A percentile compares a stretch with the other conserved stretches of the same genome.
Conservation (phyloP, 1,140 invertebrate species). For the Plectus sambesii region DNA sequence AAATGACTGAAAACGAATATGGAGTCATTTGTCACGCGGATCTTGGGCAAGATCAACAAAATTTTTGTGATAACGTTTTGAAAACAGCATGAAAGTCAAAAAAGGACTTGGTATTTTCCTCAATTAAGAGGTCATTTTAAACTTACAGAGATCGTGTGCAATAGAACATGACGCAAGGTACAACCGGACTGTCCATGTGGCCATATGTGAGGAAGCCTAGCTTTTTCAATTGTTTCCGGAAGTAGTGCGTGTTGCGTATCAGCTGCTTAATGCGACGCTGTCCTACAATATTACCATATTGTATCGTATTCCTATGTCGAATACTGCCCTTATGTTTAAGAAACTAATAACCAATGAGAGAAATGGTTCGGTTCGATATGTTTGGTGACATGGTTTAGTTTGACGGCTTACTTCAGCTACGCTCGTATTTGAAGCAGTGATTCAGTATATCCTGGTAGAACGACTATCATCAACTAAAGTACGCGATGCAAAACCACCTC, state of each 20-base stretch:
- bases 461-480: not conserved
- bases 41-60: conserved; percentile 10
- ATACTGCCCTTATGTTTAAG: no score
- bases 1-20: no score
- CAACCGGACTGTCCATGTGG: conserved; percentile 84
- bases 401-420: no score
- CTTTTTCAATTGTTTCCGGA: conserved; percentile 21
- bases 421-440: no score
- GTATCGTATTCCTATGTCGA: no score
- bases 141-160: conserved; percentile 79
- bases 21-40: not conserved
- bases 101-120: no score
- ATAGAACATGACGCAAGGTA: conserved; percentile 81
- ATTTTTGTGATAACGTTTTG: not conserved
- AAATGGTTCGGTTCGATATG: no score
- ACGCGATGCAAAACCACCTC: not conserved
- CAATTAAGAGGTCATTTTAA: no score
- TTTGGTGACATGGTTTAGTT: no score
- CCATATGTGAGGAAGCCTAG: conserved; percentile 87
- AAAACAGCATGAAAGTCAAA: not conserved
- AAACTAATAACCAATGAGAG: no score
- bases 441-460: not conserved
- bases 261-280: conserved; percentile 25
- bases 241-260: conserved; percentile 28
- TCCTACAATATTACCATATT: no score